Percentiles rank a stretch among this genome's conserved stretches.
These are phyloP conservation scores for Eupleurogrammus muticus DNA, from an alignment of 2,797 vertebrate species.

Conservation along the genomic window DNA sequence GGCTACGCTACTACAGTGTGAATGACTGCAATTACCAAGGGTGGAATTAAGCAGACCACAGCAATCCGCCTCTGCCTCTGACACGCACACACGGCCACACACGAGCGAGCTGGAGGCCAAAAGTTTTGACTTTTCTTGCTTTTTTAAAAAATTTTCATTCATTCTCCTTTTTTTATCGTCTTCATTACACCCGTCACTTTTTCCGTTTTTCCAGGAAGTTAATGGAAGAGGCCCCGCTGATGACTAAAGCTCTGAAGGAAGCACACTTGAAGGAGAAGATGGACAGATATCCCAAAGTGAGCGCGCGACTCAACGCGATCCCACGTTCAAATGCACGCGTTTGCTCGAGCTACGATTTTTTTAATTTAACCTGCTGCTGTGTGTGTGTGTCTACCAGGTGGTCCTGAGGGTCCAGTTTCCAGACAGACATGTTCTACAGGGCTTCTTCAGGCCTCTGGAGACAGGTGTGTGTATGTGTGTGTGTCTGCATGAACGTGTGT, in stretches of 20 bases:
- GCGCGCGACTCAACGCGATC: conserved; percentile 12
- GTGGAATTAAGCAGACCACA: conserved; percentile 73
- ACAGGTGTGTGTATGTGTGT: conserved; percentile 85
- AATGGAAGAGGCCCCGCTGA: conserved; percentile 92
- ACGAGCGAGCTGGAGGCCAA: conserved; percentile 18
- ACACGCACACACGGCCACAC: conserved; percentile 58
- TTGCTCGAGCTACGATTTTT: neutral
- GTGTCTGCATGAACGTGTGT: neutral
- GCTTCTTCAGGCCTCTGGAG: conserved; percentile 92
- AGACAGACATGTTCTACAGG: conserved; percentile 93
- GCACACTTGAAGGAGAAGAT: conserved; percentile 91
- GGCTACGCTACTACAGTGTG: conserved; percentile 61
- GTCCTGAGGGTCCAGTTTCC: conserved; percentile 94
- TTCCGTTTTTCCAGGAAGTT: conserved; percentile 81
- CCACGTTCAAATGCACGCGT: neutral
- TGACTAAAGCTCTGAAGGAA: conserved; percentile 90
- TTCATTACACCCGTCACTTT: conserved; percentile 2
- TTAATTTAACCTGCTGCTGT: conserved; percentile 18
- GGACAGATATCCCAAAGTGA: conserved; percentile 92
- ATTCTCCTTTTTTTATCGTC: conserved; percentile 18
- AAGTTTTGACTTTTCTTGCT: conserved; percentile 1
- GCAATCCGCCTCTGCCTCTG: conserved; percentile 61
- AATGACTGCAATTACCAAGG: conserved; percentile 75
- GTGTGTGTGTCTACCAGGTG: conserved; percentile 84
- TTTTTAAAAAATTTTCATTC: conserved; percentile 20